These are phyloP conservation scores for Drosophila neotestacea DNA, from an alignment of 2,888 invertebrate species.

Conservation along the genomic window DNA sequence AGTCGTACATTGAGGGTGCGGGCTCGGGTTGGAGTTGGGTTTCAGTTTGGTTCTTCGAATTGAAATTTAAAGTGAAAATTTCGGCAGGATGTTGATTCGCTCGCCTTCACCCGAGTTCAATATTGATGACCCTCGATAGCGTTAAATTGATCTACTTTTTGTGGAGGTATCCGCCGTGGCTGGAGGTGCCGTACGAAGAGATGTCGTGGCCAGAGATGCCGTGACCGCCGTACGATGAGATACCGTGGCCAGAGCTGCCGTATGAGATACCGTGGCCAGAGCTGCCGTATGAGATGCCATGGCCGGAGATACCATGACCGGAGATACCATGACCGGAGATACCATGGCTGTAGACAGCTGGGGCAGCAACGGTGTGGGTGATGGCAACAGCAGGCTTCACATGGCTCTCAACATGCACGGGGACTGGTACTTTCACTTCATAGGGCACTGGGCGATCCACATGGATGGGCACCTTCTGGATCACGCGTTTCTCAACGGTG, in stretches of 20 bases:
- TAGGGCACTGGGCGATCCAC: conserved; percentile 89
- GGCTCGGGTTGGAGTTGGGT: conserved; percentile 42
- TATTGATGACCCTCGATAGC: conserved; percentile 66
- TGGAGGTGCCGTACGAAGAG: conserved; percentile 47
- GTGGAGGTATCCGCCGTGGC: conserved; percentile 76
- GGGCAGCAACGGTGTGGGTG: conserved; percentile 71
- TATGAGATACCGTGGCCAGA: conserved; percentile 51
- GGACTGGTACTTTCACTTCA: conserved; percentile 89
- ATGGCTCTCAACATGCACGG: conserved; percentile 83
- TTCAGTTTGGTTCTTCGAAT: conserved; percentile 39
- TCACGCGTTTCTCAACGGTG: conserved; percentile 88
- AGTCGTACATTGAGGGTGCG: conserved; percentile 75
- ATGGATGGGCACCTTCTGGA: conserved; percentile 87
- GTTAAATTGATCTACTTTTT: conserved; percentile 82
- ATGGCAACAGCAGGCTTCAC: conserved; percentile 70
- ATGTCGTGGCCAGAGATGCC: conserved; percentile 39
- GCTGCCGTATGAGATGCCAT: conserved; percentile 43
- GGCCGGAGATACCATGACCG: conserved; percentile 53
- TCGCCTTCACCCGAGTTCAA: conserved; percentile 68
- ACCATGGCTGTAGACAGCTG: conserved; percentile 59
- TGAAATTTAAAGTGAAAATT: conserved; percentile 43
- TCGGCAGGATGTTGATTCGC: conserved; percentile 54
- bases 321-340: conserved; percentile 43
- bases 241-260: conserved; percentile 35
- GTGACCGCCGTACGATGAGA: conserved; percentile 35